phyloP scores from a whole-genome alignment of 2,888 invertebrate species.

The Furcula furcula region DNA sequence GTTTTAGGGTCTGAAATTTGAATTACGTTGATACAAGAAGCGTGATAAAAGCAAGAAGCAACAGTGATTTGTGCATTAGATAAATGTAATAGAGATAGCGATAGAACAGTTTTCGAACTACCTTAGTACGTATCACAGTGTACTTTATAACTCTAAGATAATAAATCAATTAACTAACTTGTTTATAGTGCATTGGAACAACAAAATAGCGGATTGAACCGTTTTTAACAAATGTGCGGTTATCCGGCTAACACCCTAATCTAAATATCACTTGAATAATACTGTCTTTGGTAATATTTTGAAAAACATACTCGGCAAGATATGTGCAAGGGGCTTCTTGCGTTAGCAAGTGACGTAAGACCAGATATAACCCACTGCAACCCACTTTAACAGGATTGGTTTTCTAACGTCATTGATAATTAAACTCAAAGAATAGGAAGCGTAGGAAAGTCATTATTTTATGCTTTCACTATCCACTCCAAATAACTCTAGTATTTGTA shows the following conservation, averaged over 20 bases:
- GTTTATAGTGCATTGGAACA: constrained; percentile 42
- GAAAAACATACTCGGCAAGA: constrained; percentile 45
- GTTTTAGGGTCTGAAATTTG: too few species aligned
- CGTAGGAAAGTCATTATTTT: too few species aligned
- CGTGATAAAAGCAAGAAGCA: constrained; percentile 22
- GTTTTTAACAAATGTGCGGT: constrained; percentile 80
- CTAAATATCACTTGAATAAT: constrained; percentile 61
- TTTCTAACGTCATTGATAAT: too few species aligned
- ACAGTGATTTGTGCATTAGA: constrained; percentile 19
- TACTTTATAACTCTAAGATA: constrained; percentile 56
- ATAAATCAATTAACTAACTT: constrained; percentile 50
- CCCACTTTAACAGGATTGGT: too few species aligned
- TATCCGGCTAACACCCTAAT: constrained; percentile 53
- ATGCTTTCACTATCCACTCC: too few species aligned
- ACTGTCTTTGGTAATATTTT: constrained; percentile 76
- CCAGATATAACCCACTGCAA: too few species aligned
- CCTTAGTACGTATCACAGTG: constrained; percentile 75
- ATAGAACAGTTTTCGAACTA: constrained; percentile 39
- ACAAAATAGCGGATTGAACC: constrained; percentile 61
- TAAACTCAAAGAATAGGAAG: too few species aligned
- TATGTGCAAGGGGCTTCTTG: constrained; percentile 18
- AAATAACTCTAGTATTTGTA: too few species aligned
- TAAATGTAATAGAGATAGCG: constrained; percentile 8
- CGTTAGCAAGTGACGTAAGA: too few species aligned
- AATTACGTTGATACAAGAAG: constrained; percentile 6